Base-by-base conservation (phyloP, 2,888 invertebrate genomes). In the Microchrysa polita region DNA sequence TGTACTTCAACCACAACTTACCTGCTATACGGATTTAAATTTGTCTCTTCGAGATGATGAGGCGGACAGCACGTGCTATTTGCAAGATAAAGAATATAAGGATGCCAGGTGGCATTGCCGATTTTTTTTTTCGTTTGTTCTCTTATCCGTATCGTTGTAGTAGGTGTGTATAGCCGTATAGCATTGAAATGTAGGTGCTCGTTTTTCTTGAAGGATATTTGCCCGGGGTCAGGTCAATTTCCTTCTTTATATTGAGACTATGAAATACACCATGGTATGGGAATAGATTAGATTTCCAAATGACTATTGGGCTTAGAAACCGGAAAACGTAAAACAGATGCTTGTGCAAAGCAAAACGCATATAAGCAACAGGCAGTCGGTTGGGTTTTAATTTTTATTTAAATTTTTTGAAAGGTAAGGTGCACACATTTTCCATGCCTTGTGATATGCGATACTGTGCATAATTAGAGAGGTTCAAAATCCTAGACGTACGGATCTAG, bases 31-130 rank as follows among this genome's bases (percentile, higher is more conserved):
- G 67, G 67, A 74, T 74, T 67, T 63, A 63, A 27, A 63, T 65
- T 61, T 16, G 18, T 20, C 27, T 20, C 27, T 74, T 63, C 18
- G 16, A 14, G 27, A 69, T 18, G 61, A 40, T 65, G 22, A 73
- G 73, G 73, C 73, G 71, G 69, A 74, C 71, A 75, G 73, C 75
- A 71, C 75, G 75, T 75, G 75, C 73, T 73, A 75, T 75, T 75
- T 73, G 75, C 60, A 65, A 75, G 75, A 75, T 75, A 73, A 73
- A 75, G 75, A 71, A n/a, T n/a, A n/a, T n/a, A n/a, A 63, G 18
- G 42, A 52, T 65, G 73, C 75, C 75, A 75, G 75, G 75, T 75
- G 75, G 52, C 52, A 18, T 61, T 48, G 57, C 48, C 23, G 60
- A 67, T 73, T 74, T 63, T 74, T 74, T 74, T 74, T 72, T 69